Evolutionary conservation across 2,797 vertebrate genomes (phyloP).

Genomic region (Buphagus erythrorhynchus): DNA sequence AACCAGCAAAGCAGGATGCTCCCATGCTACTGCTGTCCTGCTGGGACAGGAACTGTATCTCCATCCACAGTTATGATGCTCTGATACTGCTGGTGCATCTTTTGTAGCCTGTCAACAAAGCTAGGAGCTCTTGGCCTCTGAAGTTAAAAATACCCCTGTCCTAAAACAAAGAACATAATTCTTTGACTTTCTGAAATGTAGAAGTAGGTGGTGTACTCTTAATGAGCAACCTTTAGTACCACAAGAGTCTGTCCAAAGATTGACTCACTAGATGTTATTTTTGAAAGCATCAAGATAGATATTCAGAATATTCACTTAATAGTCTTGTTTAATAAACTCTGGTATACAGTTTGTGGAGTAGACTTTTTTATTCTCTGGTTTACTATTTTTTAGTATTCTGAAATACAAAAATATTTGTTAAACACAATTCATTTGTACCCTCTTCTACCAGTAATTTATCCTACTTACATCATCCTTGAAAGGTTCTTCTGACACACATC

Average conservation of each 20-base stretch:
- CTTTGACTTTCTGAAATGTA: background rate
- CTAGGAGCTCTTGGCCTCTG: background rate
- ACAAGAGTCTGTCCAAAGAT: background rate
- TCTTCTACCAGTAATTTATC: background rate
- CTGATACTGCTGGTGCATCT: background rate
- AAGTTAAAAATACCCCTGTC: background rate
- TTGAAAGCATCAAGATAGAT: background rate
- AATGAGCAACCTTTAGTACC: background rate
- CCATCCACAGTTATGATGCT: rapidly evolving
- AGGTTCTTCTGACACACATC: background rate
- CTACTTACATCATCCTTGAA: background rate
- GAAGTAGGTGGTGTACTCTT: background rate
- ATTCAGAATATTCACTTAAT: background rate
- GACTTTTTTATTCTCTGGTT: background rate
- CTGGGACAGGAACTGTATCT: rapidly evolving
- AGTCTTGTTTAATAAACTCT: background rate
- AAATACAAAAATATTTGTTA: background rate
- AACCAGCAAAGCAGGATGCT: background rate
- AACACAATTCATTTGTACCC: background rate
- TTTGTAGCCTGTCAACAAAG: background rate
- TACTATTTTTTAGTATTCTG: background rate
- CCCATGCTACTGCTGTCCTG: background rate
- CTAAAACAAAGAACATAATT: background rate
- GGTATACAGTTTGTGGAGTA: background rate
- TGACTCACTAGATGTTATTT: background rate